Evolutionary conservation across 2,888 invertebrate species (phyloP), one percentile per base, ranked within the genome.

Genomic region (Cetonia aurata): DNA sequence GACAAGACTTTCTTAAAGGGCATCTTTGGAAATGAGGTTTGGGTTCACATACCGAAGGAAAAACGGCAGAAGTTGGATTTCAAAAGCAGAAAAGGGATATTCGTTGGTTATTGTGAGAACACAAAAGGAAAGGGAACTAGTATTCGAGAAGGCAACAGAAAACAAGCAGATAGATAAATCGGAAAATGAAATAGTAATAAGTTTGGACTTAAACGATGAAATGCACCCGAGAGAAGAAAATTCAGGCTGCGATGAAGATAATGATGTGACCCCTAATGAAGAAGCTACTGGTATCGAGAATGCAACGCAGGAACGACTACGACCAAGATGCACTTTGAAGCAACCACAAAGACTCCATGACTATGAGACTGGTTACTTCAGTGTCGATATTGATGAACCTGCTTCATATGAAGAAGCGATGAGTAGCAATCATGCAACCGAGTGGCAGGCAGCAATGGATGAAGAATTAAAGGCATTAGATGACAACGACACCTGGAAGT

Each of bases 351-450:
- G 44, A 42, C 56, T 56, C n/a, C 8, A 67, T n/a, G 57, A 67
- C 50, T 66, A 44, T 41, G 37, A 33, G 9, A 15, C 19, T 17
- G 52, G 52, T 46, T 66, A 66, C 41, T 56, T 67, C 33, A 57
- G 46, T 67, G 57, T 67, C 44, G 67, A 67, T 31, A 19, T 19
- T 13, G 46, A 67, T 44, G 56, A 67, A 57, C 56, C 56, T 46
- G 15, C 53, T 55, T 55, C 37, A 19, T 67, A 53, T 25, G 19
- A 67, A 53, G 67, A 67, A 55, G 55, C 67, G 37, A 67, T 67
- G 67, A 41, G 15, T 15, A 55, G 56, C 15, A 41, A 53, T 41
- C 19, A 53, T 65, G 81, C 83, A 8, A 76, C 85, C 0, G 85
- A 85, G 13, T 25, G 57, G 57, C 25, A 57, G 37, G 15, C 25